Evolutionary conservation across 1,140 invertebrate genomes (phyloP).

Genomic region (Leptopilina boulardi): DNA sequence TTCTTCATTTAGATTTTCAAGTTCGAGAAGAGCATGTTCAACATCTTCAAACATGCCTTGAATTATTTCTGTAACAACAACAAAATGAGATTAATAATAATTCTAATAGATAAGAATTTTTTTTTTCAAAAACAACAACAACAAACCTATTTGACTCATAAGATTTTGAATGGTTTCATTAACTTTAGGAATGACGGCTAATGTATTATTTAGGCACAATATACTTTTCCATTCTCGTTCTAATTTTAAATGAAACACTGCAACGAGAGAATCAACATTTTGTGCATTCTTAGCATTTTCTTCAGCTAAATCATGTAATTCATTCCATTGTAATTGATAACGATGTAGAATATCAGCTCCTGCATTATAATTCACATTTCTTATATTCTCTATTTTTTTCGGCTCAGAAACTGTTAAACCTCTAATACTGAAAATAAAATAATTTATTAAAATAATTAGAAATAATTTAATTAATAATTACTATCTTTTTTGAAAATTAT

Average conservation of each 20-base stretch:
- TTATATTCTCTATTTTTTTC: conserved; percentile 58
- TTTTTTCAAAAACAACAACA: too few species aligned
- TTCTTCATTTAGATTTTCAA: conserved; percentile 82
- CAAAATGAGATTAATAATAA: neutral
- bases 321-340: conserved; percentile 82
- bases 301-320: conserved; percentile 80
- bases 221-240: conserved; percentile 77
- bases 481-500: neutral
- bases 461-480: neutral
- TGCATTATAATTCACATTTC: conserved; percentile 77
- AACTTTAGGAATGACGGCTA: conserved; percentile 79
- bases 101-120: too few species aligned
- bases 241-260: conserved; percentile 76
- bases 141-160: conserved; percentile 78
- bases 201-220: conserved; percentile 74
- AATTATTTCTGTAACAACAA: conserved; percentile 73
- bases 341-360: conserved; percentile 79
- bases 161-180: conserved; percentile 78
- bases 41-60: conserved; percentile 81
- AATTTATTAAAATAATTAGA: conserved; percentile 7
- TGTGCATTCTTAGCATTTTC: conserved; percentile 79
- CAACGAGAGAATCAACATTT: conserved; percentile 78
- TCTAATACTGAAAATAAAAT: conserved; percentile 65
- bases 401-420: conserved; percentile 64
- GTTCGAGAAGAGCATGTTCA: conserved; percentile 78